Base-by-base conservation (phyloP, 2,113 vertebrate species). In the Cynocephalus volans region DNA sequence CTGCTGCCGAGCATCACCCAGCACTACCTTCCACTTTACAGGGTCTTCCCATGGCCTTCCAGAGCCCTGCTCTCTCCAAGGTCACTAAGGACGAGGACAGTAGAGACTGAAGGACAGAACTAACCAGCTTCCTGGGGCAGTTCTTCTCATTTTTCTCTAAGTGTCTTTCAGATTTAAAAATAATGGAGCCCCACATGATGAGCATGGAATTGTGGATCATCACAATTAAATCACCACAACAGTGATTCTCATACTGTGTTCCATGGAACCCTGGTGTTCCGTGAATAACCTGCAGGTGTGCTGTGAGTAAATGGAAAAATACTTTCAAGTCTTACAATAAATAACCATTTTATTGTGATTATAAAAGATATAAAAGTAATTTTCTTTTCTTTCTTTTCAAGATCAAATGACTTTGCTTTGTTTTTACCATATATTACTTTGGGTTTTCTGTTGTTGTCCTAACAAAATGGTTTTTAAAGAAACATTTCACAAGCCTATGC, bases 381-480 rank as follows among this genome's bases (percentile, higher is more conserved):
- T 93, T 85, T 65, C 26, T 67, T 80, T 54, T 48, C 45, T 58
- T 70, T 41, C 15, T 13, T 81, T 85, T 85, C 26, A 85, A 60
- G 72, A 89, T 13, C 60, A 88, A 80, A 62, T 64, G 14, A 33
- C 33, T 79, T 18, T 62, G n/a, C 33, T 84, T 64, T 69, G n/a
- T 88, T 83, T 88, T 54, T 60, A 52, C 8, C 21, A 7, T 50
- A 14, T 18, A 52, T 52, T 48, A 41, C 5, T 60, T 28, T 69
- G 31, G 52, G 24, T 11, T 52, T 73, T 76, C 60, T 69, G 15
- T 56, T 81, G 23, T 41, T 93, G 14, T 69, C 26, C 33, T 95
- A 64, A 90, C 13, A 91, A 85, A 96, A 76, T 9, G 75, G 54
- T 28, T 45, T 85, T 91, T 70, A 58, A 62, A 60, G 82, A 81